Base-by-base conservation (phyloP, 2,113 vertebrate species). In the Indri indri region DNA sequence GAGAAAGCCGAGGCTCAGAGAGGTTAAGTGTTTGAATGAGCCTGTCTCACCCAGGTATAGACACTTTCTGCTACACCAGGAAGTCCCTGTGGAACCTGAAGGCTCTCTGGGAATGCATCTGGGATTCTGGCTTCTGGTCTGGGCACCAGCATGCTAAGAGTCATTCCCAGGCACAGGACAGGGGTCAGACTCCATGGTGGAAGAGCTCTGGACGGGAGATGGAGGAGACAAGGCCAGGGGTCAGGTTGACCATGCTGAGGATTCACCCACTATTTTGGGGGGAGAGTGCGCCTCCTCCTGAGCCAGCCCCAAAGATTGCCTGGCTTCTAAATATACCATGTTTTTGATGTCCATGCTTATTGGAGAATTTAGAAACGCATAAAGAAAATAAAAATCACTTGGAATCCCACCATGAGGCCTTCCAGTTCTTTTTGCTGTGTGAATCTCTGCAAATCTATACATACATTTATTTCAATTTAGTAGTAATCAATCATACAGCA, bases 311-410 rank as follows among this genome's bases (percentile, higher is more conserved):
- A 42, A 68, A 92, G 47, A 25, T 50, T 32, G 2, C 63, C 52
- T 81, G 18, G 50, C 65, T 94, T 92, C 89, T 70, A 57, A 50
- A 81, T 79, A 16, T 32, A 34, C 32, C 27, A 61, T 47, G 4
- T 76, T 47, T 47, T 76, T 76, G 27, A 47, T 88, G 59, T 77
- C 50, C 20, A 27, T 2, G 27, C 40, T 93, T 82, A 82, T 22
- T 96, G 25, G 66, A 81, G 54, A 91, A 81, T 88, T 94, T 66
- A 88, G 77, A 93, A 93, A 89, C 5, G 40, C 30, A 89, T 27
- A 63, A 91, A 79, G 27, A 77, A 97, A 93, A 90, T 61, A 90
- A 50, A 92, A 95, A 61, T 59, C 23, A 40, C 54, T 77, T 86
- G 47, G 34, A 95, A 79, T 82, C 27, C 13, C 12, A 77, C 77